Conservation (phyloP, 92 coral and sea anemone genomes). For the Palythoa caribaeorum region DNA sequence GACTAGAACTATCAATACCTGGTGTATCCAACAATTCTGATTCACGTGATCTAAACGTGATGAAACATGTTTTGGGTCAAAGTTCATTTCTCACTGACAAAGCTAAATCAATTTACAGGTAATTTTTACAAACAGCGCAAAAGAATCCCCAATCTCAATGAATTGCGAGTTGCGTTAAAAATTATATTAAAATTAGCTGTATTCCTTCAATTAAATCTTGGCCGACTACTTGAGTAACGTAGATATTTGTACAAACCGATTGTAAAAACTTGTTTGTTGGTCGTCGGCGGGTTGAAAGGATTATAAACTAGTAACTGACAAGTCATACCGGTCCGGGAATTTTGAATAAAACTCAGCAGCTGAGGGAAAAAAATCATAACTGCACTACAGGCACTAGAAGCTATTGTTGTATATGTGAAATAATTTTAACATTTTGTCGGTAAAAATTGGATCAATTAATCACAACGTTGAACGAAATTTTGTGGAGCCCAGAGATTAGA, state of each 20-base stretch:
- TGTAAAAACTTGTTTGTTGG: neutral
- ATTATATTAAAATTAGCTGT: no score
- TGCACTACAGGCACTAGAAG: neutral
- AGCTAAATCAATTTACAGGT: neutral
- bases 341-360: neutral
- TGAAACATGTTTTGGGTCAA: neutral
- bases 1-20: neutral
- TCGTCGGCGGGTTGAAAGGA: neutral
- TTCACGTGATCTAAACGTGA: neutral
- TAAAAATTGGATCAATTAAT: neutral
- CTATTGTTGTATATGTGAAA: neutral
- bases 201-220: no score
- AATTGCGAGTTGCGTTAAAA: neutral
- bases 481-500: neutral
- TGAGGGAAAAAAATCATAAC: neutral
- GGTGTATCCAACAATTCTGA: neutral
- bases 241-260: neutral
- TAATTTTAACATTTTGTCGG: neutral
- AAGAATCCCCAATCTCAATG: neutral
- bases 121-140: neutral
- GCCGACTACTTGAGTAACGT: no score
- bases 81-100: neutral
- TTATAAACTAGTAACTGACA: slow-evolving; percentile 2
- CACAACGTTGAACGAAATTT: neutral
- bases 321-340: slow-evolving; percentile 16